Percentiles rank a stretch among this genome's conserved stretches.
Evolutionary conservation across 2,113 vertebrate species (phyloP).

Genomic region (Orthochromis malagaraziensis): DNA sequence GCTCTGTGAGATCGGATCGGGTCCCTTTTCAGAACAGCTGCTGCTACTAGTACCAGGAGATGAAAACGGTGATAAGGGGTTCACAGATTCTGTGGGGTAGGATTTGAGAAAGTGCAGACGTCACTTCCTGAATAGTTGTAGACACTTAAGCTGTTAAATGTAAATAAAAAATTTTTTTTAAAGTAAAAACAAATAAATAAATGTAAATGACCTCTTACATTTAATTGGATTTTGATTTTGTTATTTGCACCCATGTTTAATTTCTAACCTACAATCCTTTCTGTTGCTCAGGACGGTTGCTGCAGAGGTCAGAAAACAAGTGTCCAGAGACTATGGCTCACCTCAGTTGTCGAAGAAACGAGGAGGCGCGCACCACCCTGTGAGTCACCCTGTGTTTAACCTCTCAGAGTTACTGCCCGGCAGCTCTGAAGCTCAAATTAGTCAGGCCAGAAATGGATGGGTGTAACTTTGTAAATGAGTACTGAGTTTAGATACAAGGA

Average conservation of each 20-base stretch:
- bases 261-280: neutral
- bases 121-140: neutral
- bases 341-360: slow-evolving; percentile 83
- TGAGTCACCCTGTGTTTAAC: slow-evolving; percentile 65
- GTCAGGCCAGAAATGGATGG: neutral
- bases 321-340: slow-evolving; percentile 83
- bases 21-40: slow-evolving; percentile 44
- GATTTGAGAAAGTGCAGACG: neutral
- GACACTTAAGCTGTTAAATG: neutral
- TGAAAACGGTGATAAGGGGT: neutral
- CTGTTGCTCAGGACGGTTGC: slow-evolving; percentile 77
- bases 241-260: neutral
- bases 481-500: neutral
- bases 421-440: neutral
- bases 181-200: neutral
- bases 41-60: slow-evolving; percentile 1
- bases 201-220: neutral
- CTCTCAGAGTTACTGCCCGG: neutral
- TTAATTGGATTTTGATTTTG: neutral
- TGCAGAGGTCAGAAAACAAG: slow-evolving; percentile 86
- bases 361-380: slow-evolving; percentile 71
- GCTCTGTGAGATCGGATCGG: slow-evolving; percentile 10
- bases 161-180: rapidly evolving
- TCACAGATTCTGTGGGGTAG: neutral
- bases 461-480: neutral